A percentile compares a stretch with the other conserved stretches of the same genome.
phyloP scores from a whole-genome alignment of 2,888 invertebrate species.

The Scaptomyza polygonia region DNA sequence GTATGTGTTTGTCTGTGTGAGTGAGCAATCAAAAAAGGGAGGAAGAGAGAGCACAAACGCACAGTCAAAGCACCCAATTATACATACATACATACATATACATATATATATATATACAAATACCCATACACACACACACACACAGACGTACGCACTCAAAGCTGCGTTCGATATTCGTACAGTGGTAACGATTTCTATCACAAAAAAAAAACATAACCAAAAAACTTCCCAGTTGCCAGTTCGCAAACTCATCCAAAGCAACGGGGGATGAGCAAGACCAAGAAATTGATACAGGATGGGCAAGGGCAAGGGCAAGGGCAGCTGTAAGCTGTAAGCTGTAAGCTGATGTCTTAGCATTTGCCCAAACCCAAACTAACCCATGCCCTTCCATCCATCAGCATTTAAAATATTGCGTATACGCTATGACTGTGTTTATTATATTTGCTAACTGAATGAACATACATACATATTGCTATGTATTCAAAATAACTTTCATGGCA shows the following conservation, averaged over 20 bases:
- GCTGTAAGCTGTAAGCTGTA: conserved; percentile 13
- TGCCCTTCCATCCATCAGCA: neutral
- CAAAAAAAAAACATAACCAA: neutral
- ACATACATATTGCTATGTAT: no score
- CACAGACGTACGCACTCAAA: neutral
- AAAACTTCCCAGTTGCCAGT: conserved; percentile 6
- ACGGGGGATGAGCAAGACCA: conserved; percentile 16
- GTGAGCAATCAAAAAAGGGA: conserved; percentile 5
- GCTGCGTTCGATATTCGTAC: conserved; percentile 23
- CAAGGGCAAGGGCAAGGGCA: conserved; percentile 21
- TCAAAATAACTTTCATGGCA: no score
- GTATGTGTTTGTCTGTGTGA: neutral
- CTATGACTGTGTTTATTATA: neutral
- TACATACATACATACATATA: neutral
- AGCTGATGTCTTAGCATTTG: conserved; percentile 11
- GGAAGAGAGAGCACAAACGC: conserved; percentile 11
- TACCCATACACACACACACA: neutral
- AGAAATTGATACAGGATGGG: neutral
- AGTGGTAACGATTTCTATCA: conserved; percentile 12
- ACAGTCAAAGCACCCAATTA: conserved; percentile 14
- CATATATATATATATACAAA: neutral
- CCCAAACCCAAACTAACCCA: neutral
- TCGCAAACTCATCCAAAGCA: conserved; percentile 12
- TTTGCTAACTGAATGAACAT: no score
- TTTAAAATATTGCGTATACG: conserved; percentile 15